These are phyloP conservation scores for Neoarius graeffei DNA, from an alignment of 2,113 vertebrate genomes.

Conservation along the genomic window DNA sequence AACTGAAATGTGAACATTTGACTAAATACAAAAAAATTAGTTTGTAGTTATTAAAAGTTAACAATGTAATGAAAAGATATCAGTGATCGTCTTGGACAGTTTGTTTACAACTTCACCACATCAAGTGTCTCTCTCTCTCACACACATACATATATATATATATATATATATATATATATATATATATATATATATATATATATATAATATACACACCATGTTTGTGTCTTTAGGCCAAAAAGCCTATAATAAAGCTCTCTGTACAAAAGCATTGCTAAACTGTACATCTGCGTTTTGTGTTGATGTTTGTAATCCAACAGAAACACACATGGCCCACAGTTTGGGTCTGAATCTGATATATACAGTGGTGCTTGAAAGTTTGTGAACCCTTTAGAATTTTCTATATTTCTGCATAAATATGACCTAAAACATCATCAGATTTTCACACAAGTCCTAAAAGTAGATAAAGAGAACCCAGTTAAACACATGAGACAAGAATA, in stretches of 20 bases:
- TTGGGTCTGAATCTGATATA: constrained; percentile 34
- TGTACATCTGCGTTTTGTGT: neutral
- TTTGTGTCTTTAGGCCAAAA: neutral
- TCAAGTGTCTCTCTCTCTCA: too few relatives aligned
- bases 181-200: too few relatives aligned
- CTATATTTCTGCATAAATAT: too few relatives aligned
- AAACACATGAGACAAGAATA: too few relatives aligned
- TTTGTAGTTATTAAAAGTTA: neutral
- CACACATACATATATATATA: too few relatives aligned
- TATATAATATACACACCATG: too few relatives aligned
- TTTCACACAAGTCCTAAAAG: too few relatives aligned
- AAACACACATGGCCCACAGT: constrained; percentile 38
- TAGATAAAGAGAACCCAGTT: too few relatives aligned
- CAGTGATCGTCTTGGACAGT: neutral
- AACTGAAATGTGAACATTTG: neutral
- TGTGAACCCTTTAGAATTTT: too few relatives aligned
- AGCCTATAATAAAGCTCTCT: neutral
- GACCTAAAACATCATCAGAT: too few relatives aligned
- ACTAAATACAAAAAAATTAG: neutral
- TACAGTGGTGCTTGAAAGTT: too few relatives aligned
- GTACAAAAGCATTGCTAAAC: constrained; percentile 1
- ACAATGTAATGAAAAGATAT: neutral
- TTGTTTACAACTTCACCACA: neutral
- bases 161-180: too few relatives aligned
- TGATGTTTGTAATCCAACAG: constrained; percentile 38